These are phyloP conservation scores for Coccyzus lansbergi DNA, from an alignment of 2,797 vertebrate genomes.

Conservation along the genomic window DNA sequence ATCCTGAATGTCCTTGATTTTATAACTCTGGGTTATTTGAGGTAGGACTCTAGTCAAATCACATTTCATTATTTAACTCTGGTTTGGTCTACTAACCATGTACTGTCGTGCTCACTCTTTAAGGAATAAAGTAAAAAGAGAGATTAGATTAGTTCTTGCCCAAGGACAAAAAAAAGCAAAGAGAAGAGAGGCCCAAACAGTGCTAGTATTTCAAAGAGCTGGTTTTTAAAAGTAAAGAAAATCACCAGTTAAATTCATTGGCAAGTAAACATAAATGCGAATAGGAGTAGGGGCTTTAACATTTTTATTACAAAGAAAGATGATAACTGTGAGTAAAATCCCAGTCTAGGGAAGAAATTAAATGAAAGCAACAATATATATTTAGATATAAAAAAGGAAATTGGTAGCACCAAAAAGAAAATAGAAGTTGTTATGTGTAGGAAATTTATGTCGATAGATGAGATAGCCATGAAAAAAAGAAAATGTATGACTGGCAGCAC, in stretches of 20 bases:
- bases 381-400: not conserved
- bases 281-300: not conserved
- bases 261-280: not conserved
- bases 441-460: not conserved
- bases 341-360: not conserved
- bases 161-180: not conserved
- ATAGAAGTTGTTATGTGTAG: not conserved
- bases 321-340: not conserved
- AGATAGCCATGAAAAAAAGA: not conserved
- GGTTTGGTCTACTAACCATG: not conserved
- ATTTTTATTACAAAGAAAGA: not conserved
- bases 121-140: not conserved
- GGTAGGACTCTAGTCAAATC: not conserved
- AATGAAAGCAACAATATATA: not conserved
- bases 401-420: not conserved
- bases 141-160: not conserved
- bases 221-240: not conserved
- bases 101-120: not conserved
- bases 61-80: not conserved
- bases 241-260: not conserved
- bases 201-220: not conserved
- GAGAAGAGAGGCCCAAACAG: not conserved
- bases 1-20: not conserved
- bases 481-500: not conserved
- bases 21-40: not conserved